These are phyloP conservation scores for Desmodus rotundus DNA, from an alignment of 2,113 vertebrate species.

Conservation along the genomic window DNA sequence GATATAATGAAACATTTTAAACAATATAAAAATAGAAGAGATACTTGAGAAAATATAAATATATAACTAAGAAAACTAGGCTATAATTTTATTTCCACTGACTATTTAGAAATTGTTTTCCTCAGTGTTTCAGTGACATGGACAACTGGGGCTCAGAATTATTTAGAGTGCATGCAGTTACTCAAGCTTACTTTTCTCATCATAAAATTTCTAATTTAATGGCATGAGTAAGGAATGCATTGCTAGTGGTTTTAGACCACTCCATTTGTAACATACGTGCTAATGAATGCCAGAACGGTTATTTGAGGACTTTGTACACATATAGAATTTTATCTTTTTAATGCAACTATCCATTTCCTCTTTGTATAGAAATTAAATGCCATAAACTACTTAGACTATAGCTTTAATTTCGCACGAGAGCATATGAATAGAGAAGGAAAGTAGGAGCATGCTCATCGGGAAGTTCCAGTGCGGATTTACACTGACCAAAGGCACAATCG, in stretches of 20 bases:
- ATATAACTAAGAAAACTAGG: not conserved
- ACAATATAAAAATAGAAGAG: not conserved
- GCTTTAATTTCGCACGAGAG: not conserved
- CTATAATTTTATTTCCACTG: not conserved
- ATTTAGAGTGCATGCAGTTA: not conserved
- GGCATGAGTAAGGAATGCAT: not conserved
- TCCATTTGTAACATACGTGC: not conserved
- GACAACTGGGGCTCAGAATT: not conserved
- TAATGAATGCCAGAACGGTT: not conserved
- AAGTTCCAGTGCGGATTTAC: not conserved
- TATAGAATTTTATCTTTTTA: not conserved
- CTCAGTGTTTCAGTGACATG: not conserved
- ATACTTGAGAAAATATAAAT: conserved; percentile 13
- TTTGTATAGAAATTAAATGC: not conserved
- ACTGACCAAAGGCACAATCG: not conserved
- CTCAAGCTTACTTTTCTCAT: not conserved
- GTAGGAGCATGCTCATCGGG: not conserved
- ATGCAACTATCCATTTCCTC: not conserved
- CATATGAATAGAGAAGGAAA: not conserved
- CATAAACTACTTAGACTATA: not conserved
- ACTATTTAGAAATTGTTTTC: not conserved
- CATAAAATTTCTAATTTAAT: conserved; percentile 15
- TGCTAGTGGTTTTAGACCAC: not conserved
- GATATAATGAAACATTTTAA: conserved; percentile 29
- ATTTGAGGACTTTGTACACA: not conserved